Evolutionary conservation across 2,113 vertebrate genomes (phyloP).

Genomic region (Pseudolaguvia tuberculata): DNA sequence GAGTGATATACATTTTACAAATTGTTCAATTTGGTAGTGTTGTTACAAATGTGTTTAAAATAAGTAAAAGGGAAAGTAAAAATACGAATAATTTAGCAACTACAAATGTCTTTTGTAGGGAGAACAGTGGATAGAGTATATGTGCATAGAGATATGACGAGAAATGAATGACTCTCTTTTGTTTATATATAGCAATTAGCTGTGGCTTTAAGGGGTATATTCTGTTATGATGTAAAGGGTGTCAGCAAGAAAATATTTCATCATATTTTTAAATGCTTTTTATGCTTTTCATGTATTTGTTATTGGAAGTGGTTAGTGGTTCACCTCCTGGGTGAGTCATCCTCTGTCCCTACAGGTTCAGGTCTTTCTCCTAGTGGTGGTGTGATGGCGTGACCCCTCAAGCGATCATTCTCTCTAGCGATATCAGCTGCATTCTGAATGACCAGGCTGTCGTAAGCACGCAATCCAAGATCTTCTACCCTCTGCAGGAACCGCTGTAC

Average conservation of each 20-base stretch:
- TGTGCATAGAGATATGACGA: no score
- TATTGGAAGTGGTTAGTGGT: not conserved
- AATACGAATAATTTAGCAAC: no score
- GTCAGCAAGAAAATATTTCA: not conserved
- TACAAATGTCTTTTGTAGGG: no score
- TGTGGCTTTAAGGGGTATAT: not conserved
- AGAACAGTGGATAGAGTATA: not conserved
- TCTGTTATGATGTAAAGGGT: not conserved
- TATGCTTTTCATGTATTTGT: not conserved
- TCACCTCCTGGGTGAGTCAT: slow-evolving; percentile 77
- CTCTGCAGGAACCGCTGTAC: slow-evolving; percentile 82
- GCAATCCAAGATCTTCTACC: slow-evolving; percentile 83
- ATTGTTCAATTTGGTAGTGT: no score
- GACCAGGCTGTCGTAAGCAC: slow-evolving; percentile 81
- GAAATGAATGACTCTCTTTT: no score
- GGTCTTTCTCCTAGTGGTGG: slow-evolving; percentile 72
- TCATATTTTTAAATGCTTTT: not conserved
- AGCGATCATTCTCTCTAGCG: slow-evolving; percentile 81
- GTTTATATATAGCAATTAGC: not conserved
- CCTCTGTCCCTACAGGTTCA: slow-evolving; percentile 71
- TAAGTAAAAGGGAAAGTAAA: no score
- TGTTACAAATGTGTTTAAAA: no score
- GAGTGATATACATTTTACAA: no score
- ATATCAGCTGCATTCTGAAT: slow-evolving; percentile 92
- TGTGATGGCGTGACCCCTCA: slow-evolving; percentile 69